Percentiles rank a stretch among this genome's conserved stretches.
Conservation (phyloP, 1,140 invertebrate genomes). For the Orius laevigatus region DNA sequence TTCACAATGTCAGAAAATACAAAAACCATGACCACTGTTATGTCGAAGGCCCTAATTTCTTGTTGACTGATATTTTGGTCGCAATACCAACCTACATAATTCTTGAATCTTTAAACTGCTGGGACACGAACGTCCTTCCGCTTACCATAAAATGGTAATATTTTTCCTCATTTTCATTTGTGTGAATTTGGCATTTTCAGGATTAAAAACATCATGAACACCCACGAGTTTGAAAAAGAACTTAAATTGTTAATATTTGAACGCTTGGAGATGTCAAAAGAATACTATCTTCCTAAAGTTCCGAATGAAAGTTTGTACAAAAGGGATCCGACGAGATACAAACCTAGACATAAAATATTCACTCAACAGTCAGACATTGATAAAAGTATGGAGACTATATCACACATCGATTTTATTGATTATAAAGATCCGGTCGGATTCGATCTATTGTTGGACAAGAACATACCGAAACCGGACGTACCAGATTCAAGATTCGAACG, state of each 20-base stretch:
- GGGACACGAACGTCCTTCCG: conserved; percentile 39
- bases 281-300: conserved; percentile 24
- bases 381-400: conserved; percentile 10
- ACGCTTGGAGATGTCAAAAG: not conserved
- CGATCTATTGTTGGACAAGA: conserved; percentile 36
- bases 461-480: conserved; percentile 57
- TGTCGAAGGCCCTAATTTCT: conserved; percentile 68
- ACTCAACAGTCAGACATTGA: conserved; percentile 61
- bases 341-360: conserved; percentile 49
- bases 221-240: not conserved
- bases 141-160: conserved; percentile 46
- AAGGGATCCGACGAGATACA: conserved; percentile 53
- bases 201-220: conserved; percentile 1
- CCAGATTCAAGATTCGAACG: conserved; percentile 52
- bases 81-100: conserved; percentile 46
- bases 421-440: conserved; percentile 3
- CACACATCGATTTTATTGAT: not conserved
- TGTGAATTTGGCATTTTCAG: not conserved
- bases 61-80: conserved; percentile 73
- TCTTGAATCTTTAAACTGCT: conserved; percentile 31
- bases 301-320: conserved; percentile 56
- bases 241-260: not conserved
- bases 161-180: not conserved
- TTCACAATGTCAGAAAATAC: conserved; percentile 74
- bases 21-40: conserved; percentile 43